phyloP scores from a whole-genome alignment of 2,113 vertebrate genomes.

The Carassius carassius region DNA sequence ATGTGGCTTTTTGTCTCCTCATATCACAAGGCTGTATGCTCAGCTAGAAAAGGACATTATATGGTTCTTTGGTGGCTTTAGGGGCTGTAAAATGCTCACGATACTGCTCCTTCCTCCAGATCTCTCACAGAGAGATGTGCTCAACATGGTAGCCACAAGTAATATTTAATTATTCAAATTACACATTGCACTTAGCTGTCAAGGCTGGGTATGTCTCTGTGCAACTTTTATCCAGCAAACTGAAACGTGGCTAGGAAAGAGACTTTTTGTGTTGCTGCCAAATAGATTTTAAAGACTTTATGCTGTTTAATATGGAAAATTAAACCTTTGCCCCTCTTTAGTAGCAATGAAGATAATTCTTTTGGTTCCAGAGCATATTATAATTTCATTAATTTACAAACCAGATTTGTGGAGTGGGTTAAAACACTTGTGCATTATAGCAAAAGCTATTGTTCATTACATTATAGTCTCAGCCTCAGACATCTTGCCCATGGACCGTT shows the following conservation, averaged over 20 bases:
- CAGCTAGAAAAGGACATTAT: constrained; percentile 1
- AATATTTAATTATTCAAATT: constrained; percentile 46
- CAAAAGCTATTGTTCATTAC: constrained; percentile 8
- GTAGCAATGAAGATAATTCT: background rate
- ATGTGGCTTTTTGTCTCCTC: constrained; percentile 30
- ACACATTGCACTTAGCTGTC: constrained; percentile 35
- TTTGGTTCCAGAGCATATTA: background rate
- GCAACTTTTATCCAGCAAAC: constrained; percentile 12
- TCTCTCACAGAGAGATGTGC: constrained; percentile 10
- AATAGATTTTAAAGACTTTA: background rate
- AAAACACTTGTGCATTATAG: constrained; percentile 20
- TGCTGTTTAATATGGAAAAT: constrained; percentile 10
- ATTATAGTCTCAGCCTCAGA: background rate
- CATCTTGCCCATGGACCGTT: too few relatives aligned
- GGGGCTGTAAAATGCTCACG: background rate
- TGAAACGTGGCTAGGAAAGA: background rate
- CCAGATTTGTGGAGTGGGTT: background rate
- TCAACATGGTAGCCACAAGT: constrained; percentile 25
- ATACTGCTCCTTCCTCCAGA: constrained; percentile 14
- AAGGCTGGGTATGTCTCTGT: constrained; percentile 18
- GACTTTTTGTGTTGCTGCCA: background rate
- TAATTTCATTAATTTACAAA: constrained; percentile 7
- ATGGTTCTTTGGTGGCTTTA: background rate
- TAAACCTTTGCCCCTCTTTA: constrained; percentile 12
- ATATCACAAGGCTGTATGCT: background rate